Evolutionary conservation across 1,140 invertebrate species (phyloP), one percentile per base, ranked within the genome.

Genomic region (Heliconius hermathena): DNA sequence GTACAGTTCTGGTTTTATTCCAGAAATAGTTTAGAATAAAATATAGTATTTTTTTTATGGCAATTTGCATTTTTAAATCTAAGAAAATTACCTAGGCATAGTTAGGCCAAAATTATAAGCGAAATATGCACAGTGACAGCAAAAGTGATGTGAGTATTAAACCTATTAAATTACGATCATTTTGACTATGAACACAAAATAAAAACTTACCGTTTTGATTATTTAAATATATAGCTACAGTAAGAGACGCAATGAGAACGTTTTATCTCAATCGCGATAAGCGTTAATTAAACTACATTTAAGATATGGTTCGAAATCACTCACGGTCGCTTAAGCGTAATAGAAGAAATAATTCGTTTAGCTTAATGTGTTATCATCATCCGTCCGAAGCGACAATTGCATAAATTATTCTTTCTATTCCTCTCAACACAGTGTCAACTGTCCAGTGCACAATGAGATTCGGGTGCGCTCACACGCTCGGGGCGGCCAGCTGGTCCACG

Each of bases 261-360:
- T 79, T 79, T 77, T 76, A 74, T 83, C 71, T 74, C 76, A 71
- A 80, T 79, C 71, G 78, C 29, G 75, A 76, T 76, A 84, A 85
- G 81, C 83, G 70, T 79, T 81, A 79, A 75, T 80, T 85, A 84
- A 66, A 83, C 84, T 85, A 82, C 77, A 80, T 80, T 81, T 89
- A 89, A 87, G 91, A 93, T 93, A 93, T 93, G 91, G 88, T 89
- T 91, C 80, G 70, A 85, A 90, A 92, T 93, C 91, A 93, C 91
- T 91, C 85, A 87, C 83, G 77, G 73, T 83, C 73, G 77, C 77
- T 76, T 81, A 82, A 83, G 84, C 79, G 75, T 84, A 83, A 82
- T 83, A 87, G 85, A 82, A 79, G 83, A 85, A 83, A 81, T 85
- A 84, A 84, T 84, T 83, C 76, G 66, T 80, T 82, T 78, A 80